These are phyloP conservation scores for Lanius collurio DNA, from an alignment of 2,113 vertebrate species.

Conservation along the genomic window DNA sequence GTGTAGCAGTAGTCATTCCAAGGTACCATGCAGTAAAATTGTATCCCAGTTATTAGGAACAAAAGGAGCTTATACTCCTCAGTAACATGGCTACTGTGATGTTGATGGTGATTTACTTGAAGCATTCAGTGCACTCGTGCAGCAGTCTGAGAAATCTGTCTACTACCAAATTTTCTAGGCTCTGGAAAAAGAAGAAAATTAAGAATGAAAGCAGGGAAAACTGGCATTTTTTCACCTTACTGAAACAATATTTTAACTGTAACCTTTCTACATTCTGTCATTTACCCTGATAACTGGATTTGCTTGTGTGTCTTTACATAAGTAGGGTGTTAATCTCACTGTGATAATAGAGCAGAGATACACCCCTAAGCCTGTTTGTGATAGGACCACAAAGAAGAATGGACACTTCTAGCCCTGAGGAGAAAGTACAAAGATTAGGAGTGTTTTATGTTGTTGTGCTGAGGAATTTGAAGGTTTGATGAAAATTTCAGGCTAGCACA, in stretches of 20 bases:
- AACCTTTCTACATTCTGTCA: rapidly evolving
- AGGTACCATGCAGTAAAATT: not conserved
- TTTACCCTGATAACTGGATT: not conserved
- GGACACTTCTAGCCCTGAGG: not conserved
- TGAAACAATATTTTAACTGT: not conserved
- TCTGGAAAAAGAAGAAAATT: not conserved
- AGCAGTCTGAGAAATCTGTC: not conserved
- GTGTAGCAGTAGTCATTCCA: not conserved
- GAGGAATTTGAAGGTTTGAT: not conserved
- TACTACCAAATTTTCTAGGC: not conserved
- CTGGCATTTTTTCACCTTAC: not conserved
- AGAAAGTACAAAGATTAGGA: not conserved
- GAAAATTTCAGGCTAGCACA: not conserved
- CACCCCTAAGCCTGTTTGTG: not conserved
- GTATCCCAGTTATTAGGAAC: not conserved
- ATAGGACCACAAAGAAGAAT: not conserved
- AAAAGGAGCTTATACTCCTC: not conserved
- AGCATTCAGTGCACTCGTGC: not conserved
- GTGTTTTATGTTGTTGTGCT: not conserved
- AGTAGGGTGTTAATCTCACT: not conserved
- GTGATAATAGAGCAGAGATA: not conserved
- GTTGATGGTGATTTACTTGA: not conserved
- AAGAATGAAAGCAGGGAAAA: not conserved
- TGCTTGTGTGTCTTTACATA: not conserved
- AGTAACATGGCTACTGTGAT: not conserved